Evolutionary conservation across 35 echinoderm and acorn worm genomes (phyloP), one percentile per base, ranked within the genome.

Genomic region (Eucidaris tribuloides): DNA sequence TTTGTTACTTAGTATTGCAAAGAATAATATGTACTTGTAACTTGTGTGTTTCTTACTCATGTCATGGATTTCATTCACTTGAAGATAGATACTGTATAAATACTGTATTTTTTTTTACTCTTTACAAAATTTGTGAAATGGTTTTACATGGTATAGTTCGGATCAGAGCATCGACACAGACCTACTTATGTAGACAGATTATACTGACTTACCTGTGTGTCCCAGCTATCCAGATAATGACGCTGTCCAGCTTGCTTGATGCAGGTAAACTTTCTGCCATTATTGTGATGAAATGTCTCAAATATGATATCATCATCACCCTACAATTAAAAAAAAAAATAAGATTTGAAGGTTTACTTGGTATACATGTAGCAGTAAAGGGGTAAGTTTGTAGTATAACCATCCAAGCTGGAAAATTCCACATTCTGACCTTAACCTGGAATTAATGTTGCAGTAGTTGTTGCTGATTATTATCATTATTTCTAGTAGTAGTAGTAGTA

Each of bases 261-360:
- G 41, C 93, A 96, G 29, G 93, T 91, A 71, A 87, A 96, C 22
- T 71, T 45, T 46, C 78, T 59, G 2, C 93, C 93, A 71, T 81
- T 96, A 4, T 82, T 86, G 34, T 96, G 93, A 62, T 91, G 84
- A 60, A 91, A 96, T 27, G 93, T 96, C 43, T 90, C 93, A 91
- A 96, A 96, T 15, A 87, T 79, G 70, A 96, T 88, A 14, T 85
- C 86, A 39, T 96, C 93, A 31, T 96, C 93, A 83, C 89, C 93
- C 93, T 96, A 36, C 13, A 58, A 52, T 11, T 52, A 60, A 59
- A 43, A 58, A 36, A 58, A 46, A 78, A 41, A 62, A 63, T 40
- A 38, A 94, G 86, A 65, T 2, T 56, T 49, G 2, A 82, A 2
- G 6, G 5, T n/a, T 25, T 18, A 63, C 5, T 39, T 19, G 29